Evolutionary conservation across 2,888 invertebrate species (phyloP).

Genomic region (Amphipyra tragopoginis): DNA sequence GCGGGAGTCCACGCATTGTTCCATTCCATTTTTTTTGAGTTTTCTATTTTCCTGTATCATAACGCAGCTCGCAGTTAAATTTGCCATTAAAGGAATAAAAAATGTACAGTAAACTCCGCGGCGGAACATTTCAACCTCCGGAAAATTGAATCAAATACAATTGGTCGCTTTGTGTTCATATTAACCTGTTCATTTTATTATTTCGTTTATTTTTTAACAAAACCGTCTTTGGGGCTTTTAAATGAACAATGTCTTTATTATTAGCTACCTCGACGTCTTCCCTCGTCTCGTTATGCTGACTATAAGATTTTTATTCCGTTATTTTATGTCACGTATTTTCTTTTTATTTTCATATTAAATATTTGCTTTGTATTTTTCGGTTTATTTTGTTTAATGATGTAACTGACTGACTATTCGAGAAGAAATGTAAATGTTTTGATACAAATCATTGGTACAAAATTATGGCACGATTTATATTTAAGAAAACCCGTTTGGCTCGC

Average conservation of each 20-base stretch:
- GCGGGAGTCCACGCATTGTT: too few relatives aligned
- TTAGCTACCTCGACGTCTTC: conserved; percentile 20
- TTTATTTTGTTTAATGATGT: background rate
- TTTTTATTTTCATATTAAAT: background rate
- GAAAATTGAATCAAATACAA: conserved; percentile 12
- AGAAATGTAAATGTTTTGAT: background rate
- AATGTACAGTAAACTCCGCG: background rate
- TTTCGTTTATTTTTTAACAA: conserved; percentile 10
- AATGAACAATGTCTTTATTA: conserved; percentile 28
- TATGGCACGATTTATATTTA: too few relatives aligned
- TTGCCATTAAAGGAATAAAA: too few relatives aligned
- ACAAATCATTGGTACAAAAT: too few relatives aligned
- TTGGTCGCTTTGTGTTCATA: conserved; percentile 11
- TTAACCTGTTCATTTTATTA: conserved; percentile 11
- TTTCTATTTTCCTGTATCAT: too few relatives aligned
- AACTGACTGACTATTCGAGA: background rate
- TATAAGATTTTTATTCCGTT: conserved; percentile 34
- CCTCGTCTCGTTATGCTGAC: conserved; percentile 12
- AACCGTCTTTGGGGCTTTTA: conserved; percentile 1
- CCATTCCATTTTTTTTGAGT: background rate
- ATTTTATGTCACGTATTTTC: conserved; percentile 15
- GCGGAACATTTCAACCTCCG: background rate
- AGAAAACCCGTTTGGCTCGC: too few relatives aligned
- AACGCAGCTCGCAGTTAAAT: too few relatives aligned
- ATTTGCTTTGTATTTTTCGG: background rate